Base-by-base conservation (phyloP, 2,113 vertebrate species). In the Hipposideros armiger region DNA sequence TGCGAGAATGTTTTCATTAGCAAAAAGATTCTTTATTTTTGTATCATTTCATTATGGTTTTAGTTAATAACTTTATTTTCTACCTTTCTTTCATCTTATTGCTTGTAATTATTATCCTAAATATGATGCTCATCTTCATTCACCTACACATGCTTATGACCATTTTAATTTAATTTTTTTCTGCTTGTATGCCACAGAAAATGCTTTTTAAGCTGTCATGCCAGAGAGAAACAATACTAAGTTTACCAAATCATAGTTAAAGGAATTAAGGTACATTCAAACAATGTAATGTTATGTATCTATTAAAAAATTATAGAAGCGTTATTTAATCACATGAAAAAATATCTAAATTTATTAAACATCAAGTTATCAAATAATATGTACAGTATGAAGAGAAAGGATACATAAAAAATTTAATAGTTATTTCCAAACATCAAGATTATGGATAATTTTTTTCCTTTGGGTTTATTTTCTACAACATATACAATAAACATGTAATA, bases 371-470 rank as follows among this genome's bases (percentile, higher is more conserved):
- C 16, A 30, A 64, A 70, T 17, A 60, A 91, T 66, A 66, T 47
- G 20, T 72, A 91, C 3, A 73, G 52, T 36, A 83, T 36, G 19
- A 84, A 80, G 13, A 87, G 13, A 90, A 72, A 81, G 73, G 62
- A 50, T 20, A 82, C 3, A 69, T 64, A 1, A 74, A 66, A 74
- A 67, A 36, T 15, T 54, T 70, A 89, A 88, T 62, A 70, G 9
- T 36, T 85, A 78, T 80, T 70, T 93, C 26, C 5, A 72, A 78
- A 96, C 28, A 10, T 56, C 56, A 60, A 96, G n/a, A 74, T 94
- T 69, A 96, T 69, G 17, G 70, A 64, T n/a, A 77, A 62, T 8
- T 50, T 62, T 52, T 69, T 82, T 82, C 28, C 52, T 91, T 93
- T 14, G 22, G 67, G 40, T 69, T 96, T 74, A 90, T 74, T 60